Evolutionary conservation across 2,888 invertebrate genomes (phyloP).

Genomic region (Ormyrus pomaceus): DNA sequence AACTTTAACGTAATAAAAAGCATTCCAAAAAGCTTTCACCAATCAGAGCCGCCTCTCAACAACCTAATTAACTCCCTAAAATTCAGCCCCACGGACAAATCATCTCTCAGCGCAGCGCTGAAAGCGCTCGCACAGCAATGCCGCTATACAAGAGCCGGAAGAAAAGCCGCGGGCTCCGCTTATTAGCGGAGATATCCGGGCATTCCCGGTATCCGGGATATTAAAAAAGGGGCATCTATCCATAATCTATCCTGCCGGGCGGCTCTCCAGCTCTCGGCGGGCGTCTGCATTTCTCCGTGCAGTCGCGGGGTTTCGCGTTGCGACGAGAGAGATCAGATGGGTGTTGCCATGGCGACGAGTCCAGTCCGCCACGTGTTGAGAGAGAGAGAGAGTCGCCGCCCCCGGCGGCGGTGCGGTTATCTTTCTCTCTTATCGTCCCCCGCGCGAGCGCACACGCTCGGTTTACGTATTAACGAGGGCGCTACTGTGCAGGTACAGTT

Average conservation of each 20-base stretch:
- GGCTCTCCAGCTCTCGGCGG: background rate
- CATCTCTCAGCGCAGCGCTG: no score
- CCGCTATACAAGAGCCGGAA: no score
- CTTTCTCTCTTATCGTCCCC: slow-evolving; percentile 27
- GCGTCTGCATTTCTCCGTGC: background rate
- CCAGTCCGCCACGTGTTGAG: background rate
- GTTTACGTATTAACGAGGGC: slow-evolving; percentile 51
- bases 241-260: slow-evolving; percentile 39
- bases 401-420: slow-evolving; percentile 31
- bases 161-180: background rate
- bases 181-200: slow-evolving; percentile 1
- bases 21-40: no score
- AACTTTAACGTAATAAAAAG: no score
- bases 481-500: slow-evolving; percentile 14
- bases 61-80: no score
- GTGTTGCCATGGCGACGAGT: slow-evolving; percentile 49
- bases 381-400: no score
- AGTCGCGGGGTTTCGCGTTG: slow-evolving; percentile 20
- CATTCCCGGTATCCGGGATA: slow-evolving; percentile 25
- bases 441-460: slow-evolving; percentile 6
- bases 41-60: no score
- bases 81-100: no score
- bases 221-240: slow-evolving; percentile 40
- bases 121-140: no score
- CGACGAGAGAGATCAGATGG: slow-evolving; percentile 26